Percentiles rank a stretch among this genome's conserved stretches.
phyloP scores from a whole-genome alignment of 2,888 invertebrate genomes.

The Brenthis ino region DNA sequence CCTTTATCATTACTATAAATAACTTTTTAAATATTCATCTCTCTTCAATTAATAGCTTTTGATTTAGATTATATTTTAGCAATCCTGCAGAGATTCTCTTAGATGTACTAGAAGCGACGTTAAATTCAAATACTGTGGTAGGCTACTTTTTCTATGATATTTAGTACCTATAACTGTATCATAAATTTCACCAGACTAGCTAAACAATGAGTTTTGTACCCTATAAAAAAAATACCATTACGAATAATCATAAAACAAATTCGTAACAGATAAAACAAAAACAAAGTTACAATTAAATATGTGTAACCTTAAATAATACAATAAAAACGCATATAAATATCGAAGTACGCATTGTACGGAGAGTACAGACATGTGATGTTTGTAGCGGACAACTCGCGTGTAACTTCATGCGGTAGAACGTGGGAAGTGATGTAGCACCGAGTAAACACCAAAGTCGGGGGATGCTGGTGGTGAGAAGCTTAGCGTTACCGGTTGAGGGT shows the following conservation, averaged over 20 bases:
- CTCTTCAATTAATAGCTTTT: slow-evolving; percentile 7
- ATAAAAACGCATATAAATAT: slow-evolving; percentile 36
- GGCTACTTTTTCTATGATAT: slow-evolving; percentile 39
- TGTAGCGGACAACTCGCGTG: slow-evolving; percentile 40
- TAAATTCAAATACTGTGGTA: slow-evolving; percentile 32
- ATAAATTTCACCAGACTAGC: slow-evolving; percentile 59
- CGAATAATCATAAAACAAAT: slow-evolving; percentile 36
- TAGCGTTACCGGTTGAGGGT: slow-evolving; percentile 54
- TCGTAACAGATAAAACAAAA: slow-evolving; percentile 41
- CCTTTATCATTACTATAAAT: slow-evolving; percentile 41
- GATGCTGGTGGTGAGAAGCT: slow-evolving; percentile 51
- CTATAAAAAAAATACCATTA: slow-evolving; percentile 53
- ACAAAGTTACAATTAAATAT: slow-evolving; percentile 26
- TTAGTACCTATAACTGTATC: background rate
- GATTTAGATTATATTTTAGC: slow-evolving; percentile 38
- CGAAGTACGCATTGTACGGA: slow-evolving; percentile 39
- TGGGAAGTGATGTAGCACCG: slow-evolving; percentile 69
- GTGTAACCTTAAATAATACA: slow-evolving; percentile 33
- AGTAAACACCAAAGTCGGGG: slow-evolving; percentile 60
- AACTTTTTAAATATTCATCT: slow-evolving; percentile 41
- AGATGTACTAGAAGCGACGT: slow-evolving; percentile 37
- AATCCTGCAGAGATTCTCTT: slow-evolving; percentile 64
- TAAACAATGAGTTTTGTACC: slow-evolving; percentile 73
- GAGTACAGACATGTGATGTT: slow-evolving; percentile 7
- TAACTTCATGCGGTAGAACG: slow-evolving; percentile 48